Conservation (phyloP, 2,888 invertebrate species). For the Agonopterix subpropinquella region DNA sequence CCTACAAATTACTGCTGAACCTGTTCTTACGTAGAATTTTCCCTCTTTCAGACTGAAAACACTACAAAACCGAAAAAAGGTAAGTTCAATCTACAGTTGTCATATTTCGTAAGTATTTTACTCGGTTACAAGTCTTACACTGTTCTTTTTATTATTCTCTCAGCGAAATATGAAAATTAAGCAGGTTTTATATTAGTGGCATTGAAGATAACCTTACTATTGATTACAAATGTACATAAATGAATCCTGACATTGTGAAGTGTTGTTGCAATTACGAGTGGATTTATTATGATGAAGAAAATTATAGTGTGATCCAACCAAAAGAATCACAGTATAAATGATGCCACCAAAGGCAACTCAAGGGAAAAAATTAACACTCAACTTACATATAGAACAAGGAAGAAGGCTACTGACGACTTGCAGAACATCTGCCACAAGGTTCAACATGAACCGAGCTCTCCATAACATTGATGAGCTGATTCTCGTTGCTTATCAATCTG, state of each 20-base stretch:
- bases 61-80: slow-evolving; percentile 66
- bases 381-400: too few species aligned
- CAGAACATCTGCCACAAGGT: too few species aligned
- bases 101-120: background rate
- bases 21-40: background rate
- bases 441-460: too few species aligned
- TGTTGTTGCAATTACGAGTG: slow-evolving; percentile 16
- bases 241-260: slow-evolving; percentile 14
- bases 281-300: slow-evolving; percentile 6
- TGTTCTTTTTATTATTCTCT: too few species aligned
- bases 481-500: background rate
- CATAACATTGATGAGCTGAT: background rate
- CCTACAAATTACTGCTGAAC: background rate
- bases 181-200: too few species aligned
- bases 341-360: too few species aligned
- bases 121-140: too few species aligned
- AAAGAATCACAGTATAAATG: background rate
- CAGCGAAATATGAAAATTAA: too few species aligned
- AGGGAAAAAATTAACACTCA: too few species aligned
- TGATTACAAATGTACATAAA: too few species aligned
- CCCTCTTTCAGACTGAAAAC: slow-evolving; percentile 65
- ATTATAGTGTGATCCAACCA: background rate
- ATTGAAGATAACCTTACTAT: too few species aligned
- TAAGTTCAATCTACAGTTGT: background rate
- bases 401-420: too few species aligned